Conservation (phyloP, 23 tunicate species). For the Clavelina lepadiformis region DNA sequence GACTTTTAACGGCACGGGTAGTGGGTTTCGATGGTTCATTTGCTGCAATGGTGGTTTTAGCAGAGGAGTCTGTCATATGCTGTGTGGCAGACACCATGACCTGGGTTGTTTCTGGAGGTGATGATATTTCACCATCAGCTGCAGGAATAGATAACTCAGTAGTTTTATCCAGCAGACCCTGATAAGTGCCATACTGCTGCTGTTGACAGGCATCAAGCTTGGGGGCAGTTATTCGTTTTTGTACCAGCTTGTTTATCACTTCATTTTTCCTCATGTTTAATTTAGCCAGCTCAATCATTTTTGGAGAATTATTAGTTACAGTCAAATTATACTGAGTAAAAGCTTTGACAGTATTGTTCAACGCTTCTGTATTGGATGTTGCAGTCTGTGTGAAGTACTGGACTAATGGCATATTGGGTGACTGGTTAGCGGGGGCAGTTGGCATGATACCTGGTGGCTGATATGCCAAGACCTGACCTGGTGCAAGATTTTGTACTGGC, state of each 20-base stretch:
- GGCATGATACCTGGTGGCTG: not conserved
- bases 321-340: slow-evolving; percentile 11
- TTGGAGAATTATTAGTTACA: slow-evolving; percentile 16
- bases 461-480: not conserved
- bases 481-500: no score
- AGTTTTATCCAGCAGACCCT: not conserved
- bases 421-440: slow-evolving; percentile 2
- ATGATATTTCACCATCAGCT: not conserved
- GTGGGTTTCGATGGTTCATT: not conserved
- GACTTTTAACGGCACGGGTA: not conserved
- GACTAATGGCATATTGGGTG: no score
- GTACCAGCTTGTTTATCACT: slow-evolving; percentile 63
- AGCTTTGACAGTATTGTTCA: not conserved
- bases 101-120: not conserved
- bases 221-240: slow-evolving; percentile 60
- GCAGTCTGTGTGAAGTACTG: slow-evolving; percentile 1
- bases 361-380: not conserved
- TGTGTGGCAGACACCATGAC: not conserved
- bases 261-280: slow-evolving; percentile 50
- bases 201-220: slow-evolving; percentile 15
- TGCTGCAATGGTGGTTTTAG: not conserved
- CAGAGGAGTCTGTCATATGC: not conserved
- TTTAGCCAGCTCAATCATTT: slow-evolving; percentile 13
- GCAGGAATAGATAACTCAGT: not conserved
- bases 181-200: not conserved